Percentiles rank a stretch among this genome's conserved stretches.
Evolutionary conservation across 2,113 vertebrate genomes (phyloP).

Genomic region (Laterallus jamaicensis): DNA sequence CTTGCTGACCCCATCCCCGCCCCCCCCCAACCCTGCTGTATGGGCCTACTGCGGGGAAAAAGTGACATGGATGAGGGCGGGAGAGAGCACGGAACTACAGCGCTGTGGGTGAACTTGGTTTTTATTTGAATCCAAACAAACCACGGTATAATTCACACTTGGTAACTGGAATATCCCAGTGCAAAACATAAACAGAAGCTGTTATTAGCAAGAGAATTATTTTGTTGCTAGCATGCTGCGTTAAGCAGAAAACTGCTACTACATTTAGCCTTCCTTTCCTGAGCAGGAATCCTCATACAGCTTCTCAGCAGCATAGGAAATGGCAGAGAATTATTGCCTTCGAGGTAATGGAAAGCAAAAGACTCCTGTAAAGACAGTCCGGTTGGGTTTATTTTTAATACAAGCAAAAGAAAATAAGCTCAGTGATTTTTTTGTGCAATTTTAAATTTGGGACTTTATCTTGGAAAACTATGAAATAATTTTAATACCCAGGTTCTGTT

Average conservation of each 20-base stretch:
- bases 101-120: background rate
- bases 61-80: background rate
- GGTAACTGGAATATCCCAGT: conserved; percentile 15
- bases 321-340: background rate
- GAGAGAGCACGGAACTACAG: background rate
- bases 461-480: background rate
- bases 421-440: background rate
- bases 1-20: background rate
- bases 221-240: background rate
- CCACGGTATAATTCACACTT: background rate
- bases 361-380: background rate
- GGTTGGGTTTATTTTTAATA: background rate
- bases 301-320: background rate
- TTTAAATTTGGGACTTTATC: background rate
- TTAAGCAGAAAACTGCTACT: conserved; percentile 31
- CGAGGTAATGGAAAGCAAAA: background rate
- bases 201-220: conserved; percentile 49
- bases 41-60: background rate
- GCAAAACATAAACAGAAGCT: conserved; percentile 48
- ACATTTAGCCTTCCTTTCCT: background rate
- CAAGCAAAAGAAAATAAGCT: background rate
- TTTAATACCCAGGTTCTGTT: background rate
- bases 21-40: background rate
- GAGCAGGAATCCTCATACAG: background rate
- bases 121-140: conserved; percentile 3